Conservation (phyloP, 1,140 invertebrate genomes). For the Lordiphosa collinella region DNA sequence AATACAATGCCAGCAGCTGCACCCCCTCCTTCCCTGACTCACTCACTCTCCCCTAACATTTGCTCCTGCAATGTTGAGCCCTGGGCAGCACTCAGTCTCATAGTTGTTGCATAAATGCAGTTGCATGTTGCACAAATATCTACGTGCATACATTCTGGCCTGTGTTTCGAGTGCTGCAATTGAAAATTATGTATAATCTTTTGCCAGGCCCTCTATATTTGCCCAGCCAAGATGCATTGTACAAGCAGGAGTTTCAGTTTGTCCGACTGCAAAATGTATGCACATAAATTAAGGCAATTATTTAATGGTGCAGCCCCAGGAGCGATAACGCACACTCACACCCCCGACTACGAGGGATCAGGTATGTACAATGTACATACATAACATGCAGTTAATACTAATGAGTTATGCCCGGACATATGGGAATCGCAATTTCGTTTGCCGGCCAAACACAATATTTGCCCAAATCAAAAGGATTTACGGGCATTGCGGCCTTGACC, state of each 20-base stretch:
- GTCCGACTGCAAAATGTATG: slow-evolving; percentile 54
- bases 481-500: slow-evolving; percentile 27
- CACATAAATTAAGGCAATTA: slow-evolving; percentile 73
- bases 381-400: slow-evolving; percentile 69
- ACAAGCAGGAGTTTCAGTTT: slow-evolving; percentile 35
- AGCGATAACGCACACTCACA: slow-evolving; percentile 51
- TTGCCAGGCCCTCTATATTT: slow-evolving; percentile 56
- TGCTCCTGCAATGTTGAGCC: slow-evolving; percentile 34
- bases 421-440: slow-evolving; percentile 41
- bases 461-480: slow-evolving; percentile 36
- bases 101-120: slow-evolving; percentile 67
- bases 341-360: slow-evolving; percentile 2
- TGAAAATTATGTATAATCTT: slow-evolving; percentile 75
- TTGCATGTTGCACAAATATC: slow-evolving; percentile 58
- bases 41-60: not conserved
- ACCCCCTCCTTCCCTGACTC: not conserved
- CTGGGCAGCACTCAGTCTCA: slow-evolving; percentile 39
- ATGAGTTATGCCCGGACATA: slow-evolving; percentile 67
- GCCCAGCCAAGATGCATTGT: slow-evolving; percentile 59
- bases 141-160: slow-evolving; percentile 4
- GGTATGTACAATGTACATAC: slow-evolving; percentile 5
- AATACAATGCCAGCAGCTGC: slow-evolving; percentile 32
- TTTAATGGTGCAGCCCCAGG: slow-evolving; percentile 55
- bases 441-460: slow-evolving; percentile 40
- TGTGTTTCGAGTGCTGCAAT: slow-evolving; percentile 46